Base-by-base conservation (phyloP, 2,888 invertebrate species). In the Bembecia ichneumoniformis region DNA sequence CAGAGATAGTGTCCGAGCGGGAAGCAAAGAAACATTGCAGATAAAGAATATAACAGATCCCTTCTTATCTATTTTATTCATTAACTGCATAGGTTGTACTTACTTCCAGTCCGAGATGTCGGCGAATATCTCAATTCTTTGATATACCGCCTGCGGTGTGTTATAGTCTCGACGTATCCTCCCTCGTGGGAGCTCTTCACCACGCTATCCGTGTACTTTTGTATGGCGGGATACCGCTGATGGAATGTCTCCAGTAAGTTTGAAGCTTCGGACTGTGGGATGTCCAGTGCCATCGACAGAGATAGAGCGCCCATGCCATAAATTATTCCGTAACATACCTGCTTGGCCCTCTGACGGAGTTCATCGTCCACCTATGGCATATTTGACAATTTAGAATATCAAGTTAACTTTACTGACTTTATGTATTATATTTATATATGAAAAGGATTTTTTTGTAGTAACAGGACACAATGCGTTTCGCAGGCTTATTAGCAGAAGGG, bases 271-370 rank as follows among this genome's bases (percentile, higher is more conserved):
- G 90, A 83, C 74, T 95, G 94, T 0, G 90, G 89, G 9, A 97
- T 91, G 50, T 91, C 91, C 35, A 99, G 84, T 55, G 93, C 91
- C 53, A 95, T 94, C 0, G 94, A 91, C 34, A 99, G 83, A 0
- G 94, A 90, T 64, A 91, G 94, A 52, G 91, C 89, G 2, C 98
- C 97, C 93, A 99, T 99, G 5, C 99, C 99, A 74, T 99, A 99
- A 51, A 99, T 93, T 65, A 99, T 96, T 4, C 97, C 98, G 78
- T 99, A 99, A 72, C 97, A 97, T 34, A 98, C 90, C 81, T 96
- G 92, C 77, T 98, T 97, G 3, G 97, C 94, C 66, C 93, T 93
- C 66, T 96, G 95, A 46, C 98, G 89, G 60, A 95, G 88, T 51
- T 90, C 89, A 50, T 92, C 91, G 40, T 93, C 92, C 0, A 98